A percentile compares a stretch with the other conserved stretches of the same genome.
phyloP scores from a whole-genome alignment of 2,113 vertebrate species.

The Delphinus delphis region DNA sequence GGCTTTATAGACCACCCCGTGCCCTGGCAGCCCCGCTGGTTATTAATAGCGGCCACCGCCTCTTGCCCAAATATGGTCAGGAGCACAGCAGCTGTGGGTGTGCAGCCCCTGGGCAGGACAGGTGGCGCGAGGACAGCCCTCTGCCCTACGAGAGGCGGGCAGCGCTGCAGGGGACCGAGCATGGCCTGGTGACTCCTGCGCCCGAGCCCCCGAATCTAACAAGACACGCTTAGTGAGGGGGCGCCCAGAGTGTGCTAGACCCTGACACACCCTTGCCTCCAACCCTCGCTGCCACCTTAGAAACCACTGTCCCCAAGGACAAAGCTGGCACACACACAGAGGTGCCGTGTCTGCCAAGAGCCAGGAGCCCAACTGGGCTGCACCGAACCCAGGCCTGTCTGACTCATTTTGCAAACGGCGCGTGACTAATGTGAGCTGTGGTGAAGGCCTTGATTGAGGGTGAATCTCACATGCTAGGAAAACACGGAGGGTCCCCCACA shows the following conservation, averaged over 20 bases:
- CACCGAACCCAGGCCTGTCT: background rate
- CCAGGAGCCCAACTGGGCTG: background rate
- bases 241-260: fast-evolving
- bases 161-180: fast-evolving
- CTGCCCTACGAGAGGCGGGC: background rate
- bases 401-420: background rate
- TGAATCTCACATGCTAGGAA: fast-evolving
- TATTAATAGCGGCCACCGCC: conserved; percentile 22
- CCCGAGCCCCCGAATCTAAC: background rate
- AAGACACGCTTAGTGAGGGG: background rate
- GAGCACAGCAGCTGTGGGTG: background rate
- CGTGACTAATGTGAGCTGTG: background rate
- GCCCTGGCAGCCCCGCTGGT: fast-evolving
- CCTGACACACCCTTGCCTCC: background rate
- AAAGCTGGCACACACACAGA: background rate
- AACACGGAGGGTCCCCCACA: background rate
- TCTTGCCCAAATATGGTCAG: conserved; percentile 53
- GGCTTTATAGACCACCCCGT: conserved; percentile 56
- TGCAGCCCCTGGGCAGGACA: background rate
- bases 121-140: background rate
- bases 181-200: fast-evolving
- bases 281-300: fast-evolving
- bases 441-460: background rate
- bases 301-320: background rate
- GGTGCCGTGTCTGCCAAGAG: too few species aligned